Evolutionary conservation across 2,888 invertebrate genomes (phyloP), one percentile per base, ranked within the genome.

Genomic region (Ditula angustiorana): DNA sequence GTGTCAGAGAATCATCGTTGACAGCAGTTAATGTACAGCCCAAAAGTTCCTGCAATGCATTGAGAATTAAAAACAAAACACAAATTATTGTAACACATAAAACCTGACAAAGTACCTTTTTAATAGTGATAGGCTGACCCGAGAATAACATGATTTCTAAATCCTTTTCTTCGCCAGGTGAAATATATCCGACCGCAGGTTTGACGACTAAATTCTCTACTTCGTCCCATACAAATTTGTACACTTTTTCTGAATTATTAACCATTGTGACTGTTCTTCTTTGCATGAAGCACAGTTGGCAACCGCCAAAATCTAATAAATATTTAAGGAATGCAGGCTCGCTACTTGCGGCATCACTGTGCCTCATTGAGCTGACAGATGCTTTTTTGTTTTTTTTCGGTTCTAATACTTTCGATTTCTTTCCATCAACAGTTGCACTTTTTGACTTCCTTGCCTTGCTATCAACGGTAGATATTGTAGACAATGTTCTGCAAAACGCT

Each of bases 91-190:
- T 3, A 44, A 19, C 3, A 26, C 11, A 8, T 60, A 58, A 30
- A 41, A 35, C 46, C 8, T 19, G 8, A 19, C n/a, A 19, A 41
- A 41, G n/a, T 72, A 91, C 92, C 82, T 81, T 89, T 59, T 71
- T 77, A 49, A 91, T 68, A 13, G 55, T 50, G 2, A 86, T 68
- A 8, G 89, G 89, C 53, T 83, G 78, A 13, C 72, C 70, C 26
- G 89, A 82, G 67, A 82, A 87, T 69, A 91, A 92, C 67, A 84
- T 80, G 24, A 92, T 81, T 76, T 92, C 90, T 37, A 92, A 70
- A 73, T 92, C 92, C 67, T 92, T 92, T 71, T 92, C 92, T 82
- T 92, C 92, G 1, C 87, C 90, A 0, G 92, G 92, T 1, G 90
- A 90, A 71, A 92, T 90, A 59, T 86, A 92, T 0, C 92, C 92